These are phyloP conservation scores for Atrichornis clamosus DNA, from an alignment of 2,113 vertebrate genomes.

Conservation along the genomic window DNA sequence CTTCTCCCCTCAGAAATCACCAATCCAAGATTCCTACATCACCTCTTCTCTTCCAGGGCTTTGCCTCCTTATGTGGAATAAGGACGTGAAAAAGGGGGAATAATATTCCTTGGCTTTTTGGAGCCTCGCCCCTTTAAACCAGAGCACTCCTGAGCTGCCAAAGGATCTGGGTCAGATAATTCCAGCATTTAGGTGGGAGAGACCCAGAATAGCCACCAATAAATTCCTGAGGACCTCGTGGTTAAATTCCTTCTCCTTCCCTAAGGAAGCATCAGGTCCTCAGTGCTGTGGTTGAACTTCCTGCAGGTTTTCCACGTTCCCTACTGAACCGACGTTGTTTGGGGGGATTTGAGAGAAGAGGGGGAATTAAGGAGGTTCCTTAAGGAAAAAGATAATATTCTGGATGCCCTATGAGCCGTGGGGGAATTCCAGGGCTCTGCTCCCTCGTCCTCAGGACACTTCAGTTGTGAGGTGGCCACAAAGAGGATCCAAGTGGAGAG, in stretches of 20 bases:
- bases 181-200: neutral
- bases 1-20: neutral
- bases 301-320: neutral
- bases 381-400: neutral
- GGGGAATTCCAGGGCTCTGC: neutral
- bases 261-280: neutral
- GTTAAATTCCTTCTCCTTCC: neutral
- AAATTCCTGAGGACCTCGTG: neutral
- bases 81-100: neutral
- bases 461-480: neutral
- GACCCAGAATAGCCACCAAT: neutral
- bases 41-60: neutral
- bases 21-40: rapidly evolving
- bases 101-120: neutral
- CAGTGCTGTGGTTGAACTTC: neutral
- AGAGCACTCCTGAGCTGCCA: neutral
- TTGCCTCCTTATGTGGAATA: neutral
- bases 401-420: neutral
- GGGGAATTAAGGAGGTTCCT: neutral
- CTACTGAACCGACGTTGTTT: neutral
- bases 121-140: neutral
- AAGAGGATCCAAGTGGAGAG: neutral
- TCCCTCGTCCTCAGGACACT: neutral
- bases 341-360: neutral
- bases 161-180: neutral